Conservation (phyloP, 92 coral and sea anemone genomes). For the Zoanthus sociatus region DNA sequence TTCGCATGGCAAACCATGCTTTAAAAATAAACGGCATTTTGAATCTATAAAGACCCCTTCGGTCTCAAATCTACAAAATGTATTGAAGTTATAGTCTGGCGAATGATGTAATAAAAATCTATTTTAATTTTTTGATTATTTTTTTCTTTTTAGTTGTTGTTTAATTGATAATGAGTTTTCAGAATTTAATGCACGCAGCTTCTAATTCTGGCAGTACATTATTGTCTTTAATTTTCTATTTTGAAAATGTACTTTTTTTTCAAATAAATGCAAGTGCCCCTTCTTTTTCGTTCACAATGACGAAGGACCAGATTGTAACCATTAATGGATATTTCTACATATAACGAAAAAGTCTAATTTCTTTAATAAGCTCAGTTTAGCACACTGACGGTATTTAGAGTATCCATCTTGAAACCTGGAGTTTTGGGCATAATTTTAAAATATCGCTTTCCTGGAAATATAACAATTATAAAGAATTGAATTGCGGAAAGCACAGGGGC, state of each 20-base stretch:
- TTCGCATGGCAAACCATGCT: too few species aligned
- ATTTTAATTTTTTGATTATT: too few species aligned
- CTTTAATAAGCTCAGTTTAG: not conserved
- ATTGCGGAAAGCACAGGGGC: too few species aligned
- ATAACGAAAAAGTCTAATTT: not conserved
- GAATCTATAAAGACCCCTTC: too few species aligned
- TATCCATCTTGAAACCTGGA: not conserved
- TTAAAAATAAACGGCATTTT: too few species aligned
- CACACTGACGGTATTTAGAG: not conserved
- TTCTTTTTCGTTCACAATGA: constrained; percentile 51
- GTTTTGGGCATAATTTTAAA: not conserved
- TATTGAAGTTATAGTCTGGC: too few species aligned
- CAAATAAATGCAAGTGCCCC: constrained; percentile 60
- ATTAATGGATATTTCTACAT: not conserved
- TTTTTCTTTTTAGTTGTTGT: too few species aligned
- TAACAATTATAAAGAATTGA: too few species aligned
- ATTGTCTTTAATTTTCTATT: constrained; percentile 6
- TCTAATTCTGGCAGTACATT: constrained; percentile 31
- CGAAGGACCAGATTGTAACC: constrained; percentile 48
- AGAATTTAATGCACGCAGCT: constrained; percentile 50
- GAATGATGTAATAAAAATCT: too few species aligned
- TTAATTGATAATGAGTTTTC: constrained; percentile 18
- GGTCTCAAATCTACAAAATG: too few species aligned
- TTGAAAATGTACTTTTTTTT: constrained; percentile 19
- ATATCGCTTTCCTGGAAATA: too few species aligned